Base-by-base conservation (phyloP, 2,797 vertebrate genomes). In the Tiaroga cobitis region DNA sequence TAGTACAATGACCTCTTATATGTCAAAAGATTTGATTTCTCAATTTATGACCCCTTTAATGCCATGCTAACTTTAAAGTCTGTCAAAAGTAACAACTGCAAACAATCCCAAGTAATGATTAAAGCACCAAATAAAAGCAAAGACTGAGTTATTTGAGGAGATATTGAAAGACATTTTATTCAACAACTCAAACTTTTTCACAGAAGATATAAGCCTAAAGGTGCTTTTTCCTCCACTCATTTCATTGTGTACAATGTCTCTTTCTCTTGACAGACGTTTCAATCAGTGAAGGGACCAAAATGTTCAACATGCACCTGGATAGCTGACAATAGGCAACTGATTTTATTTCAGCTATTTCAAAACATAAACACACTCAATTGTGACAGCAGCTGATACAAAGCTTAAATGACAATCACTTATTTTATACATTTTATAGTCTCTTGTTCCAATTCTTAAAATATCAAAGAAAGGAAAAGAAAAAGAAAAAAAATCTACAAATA, bases 231-330 rank as follows among this genome's bases (percentile, higher is more conserved):
- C 75, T 73, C 76, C 32, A 34, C 16, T 90, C 67, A 63, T 79
- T 86, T 86, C 77, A 80, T 49, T 21, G 69, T 15, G 59, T 63
- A 69, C 37, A 41, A 32, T 68, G 80, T 78, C 80, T 10, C 26
- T 81, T 68, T 85, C 85, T 77, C 21, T 51, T 32, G 63, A 65
- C 84, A 72, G 81, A 91, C 90, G 90, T 90, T 92, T 88, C 21
- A 51, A 75, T 89, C 91, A 93, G 95, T 96, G 96, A 95, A 91
- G 94, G 90, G 93, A 95, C 95, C 95, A 95, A 96, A 95, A 94
- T 90, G 90, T 83, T 96, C 93, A 93, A 97, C 97, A 97, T 97
- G 97, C 97, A 96, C 95, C 96, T 96, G 96, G 93, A 94, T 93
- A 93, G 90, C 86, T 91, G 94, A 96, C 94, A 96, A 95, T 95